Evolutionary conservation across 2,888 invertebrate species (phyloP).

Genomic region (Branchipolynoe longqiensis): DNA sequence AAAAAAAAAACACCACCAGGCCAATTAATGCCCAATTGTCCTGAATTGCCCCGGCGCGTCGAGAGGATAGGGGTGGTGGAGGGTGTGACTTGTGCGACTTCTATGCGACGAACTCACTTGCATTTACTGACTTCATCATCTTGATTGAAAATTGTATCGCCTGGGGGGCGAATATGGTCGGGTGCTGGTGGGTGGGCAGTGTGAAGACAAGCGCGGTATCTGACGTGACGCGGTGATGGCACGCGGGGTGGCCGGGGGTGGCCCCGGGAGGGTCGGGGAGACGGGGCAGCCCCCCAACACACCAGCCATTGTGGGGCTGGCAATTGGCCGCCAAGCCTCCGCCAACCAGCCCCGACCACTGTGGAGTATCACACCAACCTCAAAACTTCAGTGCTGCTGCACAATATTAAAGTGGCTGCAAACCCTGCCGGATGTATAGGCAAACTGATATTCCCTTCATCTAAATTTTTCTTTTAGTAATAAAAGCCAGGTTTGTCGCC

Average conservation of each 20-base stretch:
- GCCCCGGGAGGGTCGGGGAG: background rate
- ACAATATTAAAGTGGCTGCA: too few relatives aligned
- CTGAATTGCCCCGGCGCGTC: slow-evolving; percentile 8
- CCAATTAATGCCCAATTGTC: slow-evolving; percentile 53
- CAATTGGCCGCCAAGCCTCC: too few relatives aligned
- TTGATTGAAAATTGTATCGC: slow-evolving; percentile 41
- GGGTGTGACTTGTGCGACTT: slow-evolving; percentile 52
- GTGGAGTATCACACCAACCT: too few relatives aligned
- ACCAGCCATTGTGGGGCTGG: too few relatives aligned
- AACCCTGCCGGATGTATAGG: too few relatives aligned
- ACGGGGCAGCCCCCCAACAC: background rate
- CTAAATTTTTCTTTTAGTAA: too few relatives aligned
- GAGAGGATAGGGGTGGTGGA: too few relatives aligned
- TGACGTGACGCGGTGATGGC: slow-evolving; percentile 30
- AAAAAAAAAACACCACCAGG: too few relatives aligned
- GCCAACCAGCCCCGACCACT: too few relatives aligned
- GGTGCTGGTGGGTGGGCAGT: background rate
- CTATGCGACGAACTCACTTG: slow-evolving; percentile 43
- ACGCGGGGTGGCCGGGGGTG: background rate
- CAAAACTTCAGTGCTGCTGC: too few relatives aligned
- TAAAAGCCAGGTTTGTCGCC: too few relatives aligned
- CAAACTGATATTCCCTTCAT: too few relatives aligned
- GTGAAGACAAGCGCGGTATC: slow-evolving; percentile 3
- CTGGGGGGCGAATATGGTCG: background rate
- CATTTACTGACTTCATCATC: slow-evolving; percentile 53